phyloP scores from a whole-genome alignment of 1,140 invertebrate genomes.

The Gonioctena quinquepunctata region DNA sequence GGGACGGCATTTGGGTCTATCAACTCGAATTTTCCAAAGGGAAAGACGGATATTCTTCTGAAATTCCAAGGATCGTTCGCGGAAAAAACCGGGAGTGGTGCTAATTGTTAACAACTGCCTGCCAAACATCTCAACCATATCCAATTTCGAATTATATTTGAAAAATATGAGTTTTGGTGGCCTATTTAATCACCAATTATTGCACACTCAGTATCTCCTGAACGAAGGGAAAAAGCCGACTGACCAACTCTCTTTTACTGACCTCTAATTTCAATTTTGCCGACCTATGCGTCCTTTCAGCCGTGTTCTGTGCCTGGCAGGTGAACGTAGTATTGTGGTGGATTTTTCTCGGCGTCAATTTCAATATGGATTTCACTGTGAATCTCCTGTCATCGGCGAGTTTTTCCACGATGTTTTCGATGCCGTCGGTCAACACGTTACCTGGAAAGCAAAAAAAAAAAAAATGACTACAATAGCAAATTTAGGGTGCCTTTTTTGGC shows the following conservation, averaged over 20 bases:
- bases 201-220: too few relatives aligned
- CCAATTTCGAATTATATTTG: too few relatives aligned
- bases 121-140: too few relatives aligned
- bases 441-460: conserved; percentile 58
- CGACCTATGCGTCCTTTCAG: conserved; percentile 77
- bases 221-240: neutral
- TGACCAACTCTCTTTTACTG: conserved; percentile 37
- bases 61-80: too few relatives aligned
- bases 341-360: conserved; percentile 79
- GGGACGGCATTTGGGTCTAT: too few relatives aligned
- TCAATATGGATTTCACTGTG: conserved; percentile 83
- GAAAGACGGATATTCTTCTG: too few relatives aligned
- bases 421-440: conserved; percentile 76
- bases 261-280: conserved; percentile 80
- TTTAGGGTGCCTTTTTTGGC: neutral
- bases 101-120: too few relatives aligned
- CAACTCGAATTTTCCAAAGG: too few relatives aligned
- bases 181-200: too few relatives aligned
- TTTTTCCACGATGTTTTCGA: conserved; percentile 74
- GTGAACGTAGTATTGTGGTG: conserved; percentile 90
- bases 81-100: too few relatives aligned
- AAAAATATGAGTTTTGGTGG: too few relatives aligned
- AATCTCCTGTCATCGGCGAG: conserved; percentile 77
- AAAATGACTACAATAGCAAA: too few relatives aligned
- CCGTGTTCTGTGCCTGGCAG: conserved; percentile 87